A percentile compares a stretch with the other conserved stretches of the same genome.
phyloP scores from a whole-genome alignment of 37 sponge, comb jelly and placozoan species.

The Eunapius fragilis region DNA sequence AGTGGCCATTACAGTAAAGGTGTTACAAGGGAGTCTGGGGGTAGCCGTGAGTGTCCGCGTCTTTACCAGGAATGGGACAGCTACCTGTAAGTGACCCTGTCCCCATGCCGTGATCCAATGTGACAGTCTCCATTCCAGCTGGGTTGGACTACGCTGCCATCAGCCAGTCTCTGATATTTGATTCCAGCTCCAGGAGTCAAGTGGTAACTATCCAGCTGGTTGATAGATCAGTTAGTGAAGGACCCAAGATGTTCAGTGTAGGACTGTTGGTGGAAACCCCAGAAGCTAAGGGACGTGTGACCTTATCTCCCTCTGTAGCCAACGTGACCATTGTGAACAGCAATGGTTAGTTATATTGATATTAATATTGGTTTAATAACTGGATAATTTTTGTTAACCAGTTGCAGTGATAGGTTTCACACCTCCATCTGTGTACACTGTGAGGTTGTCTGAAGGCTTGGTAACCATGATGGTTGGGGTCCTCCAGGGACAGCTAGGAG shows the following conservation, averaged over 20 bases:
- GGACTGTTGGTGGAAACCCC: background rate
- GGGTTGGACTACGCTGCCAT: background rate
- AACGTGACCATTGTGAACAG: background rate
- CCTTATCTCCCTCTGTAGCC: background rate
- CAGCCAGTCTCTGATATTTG: background rate
- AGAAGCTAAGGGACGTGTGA: background rate
- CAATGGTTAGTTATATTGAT: background rate
- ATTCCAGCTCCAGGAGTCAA: background rate
- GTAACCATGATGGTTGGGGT: conserved; percentile 1
- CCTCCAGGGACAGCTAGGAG: conserved; percentile 6
- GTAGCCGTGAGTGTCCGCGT: background rate
- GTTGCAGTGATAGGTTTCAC: conserved; percentile 29
- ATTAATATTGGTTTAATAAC: background rate
- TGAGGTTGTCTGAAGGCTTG: conserved; percentile 9
- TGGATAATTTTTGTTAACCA: background rate
- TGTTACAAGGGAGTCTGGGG: background rate
- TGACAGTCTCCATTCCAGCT: background rate
- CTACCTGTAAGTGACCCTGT: background rate
- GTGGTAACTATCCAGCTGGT: background rate
- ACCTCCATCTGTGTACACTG: conserved; percentile 6
- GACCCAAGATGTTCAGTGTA: background rate
- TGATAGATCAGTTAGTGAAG: background rate
- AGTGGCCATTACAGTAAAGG: background rate
- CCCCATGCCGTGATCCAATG: background rate
- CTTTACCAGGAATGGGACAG: background rate